Conservation (phyloP, 2,113 vertebrate genomes). For the Petaurus breviceps region DNA sequence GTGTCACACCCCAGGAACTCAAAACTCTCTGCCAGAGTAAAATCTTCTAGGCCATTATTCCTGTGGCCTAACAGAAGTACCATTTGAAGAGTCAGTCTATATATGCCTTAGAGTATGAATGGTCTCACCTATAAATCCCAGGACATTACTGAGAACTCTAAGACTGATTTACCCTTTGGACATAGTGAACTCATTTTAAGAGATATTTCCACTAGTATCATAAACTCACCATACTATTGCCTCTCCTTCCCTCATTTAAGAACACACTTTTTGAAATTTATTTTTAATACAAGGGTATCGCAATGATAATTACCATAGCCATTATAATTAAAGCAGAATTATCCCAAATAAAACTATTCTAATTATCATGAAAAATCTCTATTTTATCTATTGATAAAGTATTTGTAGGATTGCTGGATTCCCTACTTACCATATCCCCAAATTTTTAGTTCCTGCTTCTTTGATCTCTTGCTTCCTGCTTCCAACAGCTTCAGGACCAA, state of each 20-base stretch:
- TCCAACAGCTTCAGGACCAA: not conserved
- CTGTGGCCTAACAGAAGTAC: not conserved
- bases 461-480: not conserved
- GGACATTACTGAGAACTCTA: not conserved
- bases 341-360: not conserved
- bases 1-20: not conserved
- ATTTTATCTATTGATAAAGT: not conserved
- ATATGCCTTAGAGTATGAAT: not conserved
- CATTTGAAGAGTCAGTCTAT: not conserved
- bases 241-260: not conserved
- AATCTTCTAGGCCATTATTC: not conserved
- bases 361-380: not conserved
- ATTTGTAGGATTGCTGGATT: not conserved
- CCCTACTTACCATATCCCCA: not conserved
- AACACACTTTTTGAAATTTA: not conserved
- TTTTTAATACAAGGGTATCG: not conserved
- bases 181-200: not conserved
- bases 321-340: not conserved
- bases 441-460: not conserved
- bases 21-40: not conserved
- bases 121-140: not conserved
- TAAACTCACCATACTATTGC: not conserved
- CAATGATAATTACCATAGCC: not conserved
- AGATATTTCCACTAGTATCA: not conserved
- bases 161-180: not conserved